Percentiles rank a stretch among this genome's conserved stretches.
These are phyloP conservation scores for Phymastichus coffea DNA, from an alignment of 1,140 invertebrate genomes.

Conservation along the genomic window DNA sequence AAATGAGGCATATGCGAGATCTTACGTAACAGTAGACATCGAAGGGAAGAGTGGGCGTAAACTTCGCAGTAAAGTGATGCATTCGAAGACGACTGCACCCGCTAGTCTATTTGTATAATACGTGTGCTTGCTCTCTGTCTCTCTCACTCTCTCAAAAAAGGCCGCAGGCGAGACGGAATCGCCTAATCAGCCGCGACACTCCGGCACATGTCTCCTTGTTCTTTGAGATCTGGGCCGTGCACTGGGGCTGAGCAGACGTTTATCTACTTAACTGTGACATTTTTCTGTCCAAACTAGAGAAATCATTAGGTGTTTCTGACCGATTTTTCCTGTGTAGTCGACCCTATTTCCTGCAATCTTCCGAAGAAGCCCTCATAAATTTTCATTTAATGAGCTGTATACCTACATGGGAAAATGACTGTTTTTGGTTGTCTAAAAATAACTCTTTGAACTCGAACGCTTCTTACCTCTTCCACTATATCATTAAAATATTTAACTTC, in stretches of 20 bases:
- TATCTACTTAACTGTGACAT: constrained; percentile 7
- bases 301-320: constrained; percentile 11
- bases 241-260: background rate
- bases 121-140: no score
- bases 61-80: constrained; percentile 17
- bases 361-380: background rate
- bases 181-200: constrained; percentile 39
- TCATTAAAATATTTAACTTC: no score
- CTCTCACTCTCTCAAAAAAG: constrained; percentile 18
- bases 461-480: no score
- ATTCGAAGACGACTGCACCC: background rate
- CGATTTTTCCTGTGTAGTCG: background rate
- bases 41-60: constrained; percentile 45
- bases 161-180: constrained; percentile 12
- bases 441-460: no score
- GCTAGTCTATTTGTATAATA: background rate
- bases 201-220: constrained; percentile 48
- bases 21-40: constrained; percentile 45
- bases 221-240: background rate
- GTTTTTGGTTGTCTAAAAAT: no score
- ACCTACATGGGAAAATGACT: no score
- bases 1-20: constrained; percentile 35
- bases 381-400: background rate
- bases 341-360: no score
- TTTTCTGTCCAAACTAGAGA: background rate